A percentile compares a stretch with the other conserved stretches of the same genome.
Evolutionary conservation across 2,888 invertebrate species (phyloP).

Genomic region (Cheilosia vernalis): DNA sequence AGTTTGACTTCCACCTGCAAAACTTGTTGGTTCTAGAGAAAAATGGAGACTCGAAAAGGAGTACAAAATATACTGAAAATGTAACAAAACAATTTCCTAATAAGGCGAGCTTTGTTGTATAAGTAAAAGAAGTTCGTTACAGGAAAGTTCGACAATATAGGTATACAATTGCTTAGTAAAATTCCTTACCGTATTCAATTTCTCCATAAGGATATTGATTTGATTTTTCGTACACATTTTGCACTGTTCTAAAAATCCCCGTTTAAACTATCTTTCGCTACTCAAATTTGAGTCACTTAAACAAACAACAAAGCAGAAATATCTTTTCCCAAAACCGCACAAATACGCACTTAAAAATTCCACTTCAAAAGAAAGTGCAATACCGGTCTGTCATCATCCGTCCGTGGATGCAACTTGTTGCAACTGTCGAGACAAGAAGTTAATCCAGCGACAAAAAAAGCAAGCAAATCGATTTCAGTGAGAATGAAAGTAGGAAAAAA

Average conservation of each 20-base stretch:
- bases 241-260: constrained; percentile 6
- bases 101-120: too few species aligned
- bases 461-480: constrained; percentile 17
- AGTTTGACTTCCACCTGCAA: too few species aligned
- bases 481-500: constrained; percentile 56
- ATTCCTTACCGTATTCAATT: constrained; percentile 64
- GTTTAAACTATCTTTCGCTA: background rate
- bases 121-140: too few species aligned
- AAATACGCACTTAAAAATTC: constrained; percentile 36
- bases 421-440: constrained; percentile 16
- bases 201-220: constrained; percentile 71
- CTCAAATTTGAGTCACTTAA: background rate
- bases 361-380: constrained; percentile 52
- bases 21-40: too few species aligned
- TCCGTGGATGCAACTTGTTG: constrained; percentile 45
- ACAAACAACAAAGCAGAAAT: background rate
- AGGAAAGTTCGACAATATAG: too few species aligned
- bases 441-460: constrained; percentile 1
- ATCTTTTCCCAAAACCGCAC: constrained; percentile 18
- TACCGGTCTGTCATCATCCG: constrained; percentile 53
- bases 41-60: too few species aligned
- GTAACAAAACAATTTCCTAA: too few species aligned
- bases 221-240: constrained; percentile 73
- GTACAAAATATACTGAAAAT: too few species aligned
- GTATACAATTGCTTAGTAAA: background rate